Evolutionary conservation across 2,113 vertebrate genomes (phyloP).

Genomic region (Electrona antarctica): DNA sequence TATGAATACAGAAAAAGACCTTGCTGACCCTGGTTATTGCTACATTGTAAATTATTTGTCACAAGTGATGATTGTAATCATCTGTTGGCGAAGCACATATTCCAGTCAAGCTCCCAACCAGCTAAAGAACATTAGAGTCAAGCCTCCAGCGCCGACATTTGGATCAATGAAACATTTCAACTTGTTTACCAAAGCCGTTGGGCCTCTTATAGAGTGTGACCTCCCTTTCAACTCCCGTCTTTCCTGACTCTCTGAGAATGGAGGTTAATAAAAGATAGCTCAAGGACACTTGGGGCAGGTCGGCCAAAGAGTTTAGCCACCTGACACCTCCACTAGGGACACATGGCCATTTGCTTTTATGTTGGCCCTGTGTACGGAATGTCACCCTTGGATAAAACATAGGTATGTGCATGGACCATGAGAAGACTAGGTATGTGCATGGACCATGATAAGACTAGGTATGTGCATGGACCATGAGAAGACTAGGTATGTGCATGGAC

Average conservation of each 20-base stretch:
- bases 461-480: neutral
- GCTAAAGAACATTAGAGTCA: neutral
- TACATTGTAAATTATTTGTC: neutral
- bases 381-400: neutral
- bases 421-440: too few relatives aligned
- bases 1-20: too few relatives aligned
- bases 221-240: neutral
- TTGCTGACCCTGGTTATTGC: too few relatives aligned
- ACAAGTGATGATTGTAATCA: neutral
- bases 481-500: neutral
- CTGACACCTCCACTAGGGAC: neutral
- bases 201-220: neutral
- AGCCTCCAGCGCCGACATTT: neutral
- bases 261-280: conserved; percentile 11
- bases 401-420: neutral
- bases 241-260: neutral
- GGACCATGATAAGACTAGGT: neutral
- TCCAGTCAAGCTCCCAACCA: conserved; percentile 4
- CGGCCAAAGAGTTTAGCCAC: conserved; percentile 1
- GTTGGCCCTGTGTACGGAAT: neutral
- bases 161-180: conserved; percentile 2
- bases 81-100: neutral
- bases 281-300: conserved; percentile 3
- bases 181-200: conserved; percentile 6
- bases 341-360: neutral